Percentiles rank a stretch among this genome's conserved stretches.
Evolutionary conservation across 30 jellyfish, hydroid and myxozoan genomes (phyloP).

Genomic region (Hydractinia echinata): DNA sequence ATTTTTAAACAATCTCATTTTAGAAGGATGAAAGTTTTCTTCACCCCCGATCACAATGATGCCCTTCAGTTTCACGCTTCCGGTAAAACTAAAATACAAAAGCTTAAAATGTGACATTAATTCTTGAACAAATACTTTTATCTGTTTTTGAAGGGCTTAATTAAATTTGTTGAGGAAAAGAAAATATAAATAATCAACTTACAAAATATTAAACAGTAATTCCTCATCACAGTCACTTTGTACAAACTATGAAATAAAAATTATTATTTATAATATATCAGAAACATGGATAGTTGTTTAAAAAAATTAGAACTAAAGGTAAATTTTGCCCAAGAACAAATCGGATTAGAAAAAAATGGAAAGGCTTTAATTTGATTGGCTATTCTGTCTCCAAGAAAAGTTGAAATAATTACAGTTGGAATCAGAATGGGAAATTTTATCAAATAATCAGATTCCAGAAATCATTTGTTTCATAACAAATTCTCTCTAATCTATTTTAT

Average conservation of each 20-base stretch:
- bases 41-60: constrained; percentile 87
- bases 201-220: constrained; percentile 66
- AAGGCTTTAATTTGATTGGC: too few relatives aligned
- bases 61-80: constrained; percentile 76
- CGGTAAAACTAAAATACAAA: constrained; percentile 58
- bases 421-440: too few relatives aligned
- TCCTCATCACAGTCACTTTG: constrained; percentile 88
- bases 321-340: too few relatives aligned
- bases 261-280: not conserved
- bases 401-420: too few relatives aligned
- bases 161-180: not conserved
- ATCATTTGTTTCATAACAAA: too few relatives aligned
- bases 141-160: not conserved
- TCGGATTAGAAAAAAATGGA: too few relatives aligned
- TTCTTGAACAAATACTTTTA: not conserved
- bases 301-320: too few relatives aligned
- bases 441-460: too few relatives aligned
- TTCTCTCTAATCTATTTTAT: too few relatives aligned
- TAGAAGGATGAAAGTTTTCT: constrained; percentile 78
- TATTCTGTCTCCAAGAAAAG: too few relatives aligned
- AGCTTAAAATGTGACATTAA: not conserved
- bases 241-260: constrained; percentile 49
- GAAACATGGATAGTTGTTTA: too few relatives aligned
- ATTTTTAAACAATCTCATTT: constrained; percentile 76
- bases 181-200: constrained; percentile 9